Conservation (phyloP, 2,888 invertebrate genomes). For the Mycalesis mineus region DNA sequence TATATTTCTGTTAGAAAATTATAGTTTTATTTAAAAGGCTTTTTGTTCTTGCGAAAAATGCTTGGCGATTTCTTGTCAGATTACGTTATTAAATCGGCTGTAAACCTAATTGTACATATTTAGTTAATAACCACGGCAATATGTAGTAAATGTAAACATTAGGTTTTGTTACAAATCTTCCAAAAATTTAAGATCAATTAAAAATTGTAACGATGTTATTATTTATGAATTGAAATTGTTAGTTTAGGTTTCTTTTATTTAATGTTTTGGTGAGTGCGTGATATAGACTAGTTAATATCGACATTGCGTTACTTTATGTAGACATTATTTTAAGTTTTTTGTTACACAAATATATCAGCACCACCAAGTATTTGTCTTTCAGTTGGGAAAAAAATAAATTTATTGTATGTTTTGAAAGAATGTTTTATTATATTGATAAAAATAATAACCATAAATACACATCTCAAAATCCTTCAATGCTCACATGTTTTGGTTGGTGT, state of each 20-base stretch:
- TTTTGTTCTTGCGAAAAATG: neutral
- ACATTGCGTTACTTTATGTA: no score
- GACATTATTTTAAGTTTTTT: no score
- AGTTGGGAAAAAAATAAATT: conserved; percentile 45
- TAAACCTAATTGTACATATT: no score
- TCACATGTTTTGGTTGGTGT: no score
- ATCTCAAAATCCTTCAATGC: neutral
- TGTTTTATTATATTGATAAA: conserved; percentile 35
- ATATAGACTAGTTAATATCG: neutral
- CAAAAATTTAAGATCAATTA: no score
- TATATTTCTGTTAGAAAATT: conserved; percentile 8
- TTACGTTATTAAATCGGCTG: no score
- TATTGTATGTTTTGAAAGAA: conserved; percentile 48
- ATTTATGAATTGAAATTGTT: neutral
- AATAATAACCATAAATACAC: neutral
- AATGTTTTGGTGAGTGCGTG: neutral
- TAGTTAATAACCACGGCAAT: no score
- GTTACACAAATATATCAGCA: conserved; percentile 20
- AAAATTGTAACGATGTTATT: neutral
- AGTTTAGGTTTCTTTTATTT: neutral
- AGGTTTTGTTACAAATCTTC: no score
- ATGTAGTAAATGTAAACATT: no score
- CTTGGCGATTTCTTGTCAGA: neutral
- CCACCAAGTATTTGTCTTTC: conserved; percentile 47
- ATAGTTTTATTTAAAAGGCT: conserved; percentile 2